Evolutionary conservation across 2,113 vertebrate genomes (phyloP).

Genomic region (Gopherus flavomarginatus): DNA sequence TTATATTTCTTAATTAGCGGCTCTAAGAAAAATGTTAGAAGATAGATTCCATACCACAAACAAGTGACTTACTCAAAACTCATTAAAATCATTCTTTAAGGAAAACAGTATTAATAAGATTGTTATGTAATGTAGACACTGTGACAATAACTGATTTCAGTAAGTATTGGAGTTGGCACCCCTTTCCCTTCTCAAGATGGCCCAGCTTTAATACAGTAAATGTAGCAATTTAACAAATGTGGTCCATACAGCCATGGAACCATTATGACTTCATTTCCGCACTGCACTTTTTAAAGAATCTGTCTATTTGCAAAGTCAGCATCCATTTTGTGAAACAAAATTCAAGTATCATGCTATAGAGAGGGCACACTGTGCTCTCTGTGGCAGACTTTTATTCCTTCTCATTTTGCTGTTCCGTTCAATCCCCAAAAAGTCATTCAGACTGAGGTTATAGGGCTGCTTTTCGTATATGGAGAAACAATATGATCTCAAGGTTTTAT

Average conservation of each 20-base stretch:
- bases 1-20: not conserved
- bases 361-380: not conserved
- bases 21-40: not conserved
- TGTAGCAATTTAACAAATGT: not conserved
- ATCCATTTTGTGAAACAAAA: conserved; percentile 1
- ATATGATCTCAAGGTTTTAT: not conserved
- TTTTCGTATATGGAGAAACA: not conserved
- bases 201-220: not conserved
- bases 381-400: not conserved
- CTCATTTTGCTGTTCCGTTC: not conserved
- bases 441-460: not conserved
- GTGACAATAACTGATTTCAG: not conserved
- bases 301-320: not conserved
- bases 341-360: not conserved
- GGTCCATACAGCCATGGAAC: not conserved
- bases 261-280: not conserved
- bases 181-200: not conserved
- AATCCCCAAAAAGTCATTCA: not conserved
- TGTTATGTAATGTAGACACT: not conserved
- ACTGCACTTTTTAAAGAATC: not conserved
- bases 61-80: not conserved
- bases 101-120: not conserved
- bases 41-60: not conserved
- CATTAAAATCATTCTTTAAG: not conserved
- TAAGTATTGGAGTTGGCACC: not conserved